Base-by-base conservation (phyloP, 2,797 vertebrate genomes). In the Malurus splendens region DNA sequence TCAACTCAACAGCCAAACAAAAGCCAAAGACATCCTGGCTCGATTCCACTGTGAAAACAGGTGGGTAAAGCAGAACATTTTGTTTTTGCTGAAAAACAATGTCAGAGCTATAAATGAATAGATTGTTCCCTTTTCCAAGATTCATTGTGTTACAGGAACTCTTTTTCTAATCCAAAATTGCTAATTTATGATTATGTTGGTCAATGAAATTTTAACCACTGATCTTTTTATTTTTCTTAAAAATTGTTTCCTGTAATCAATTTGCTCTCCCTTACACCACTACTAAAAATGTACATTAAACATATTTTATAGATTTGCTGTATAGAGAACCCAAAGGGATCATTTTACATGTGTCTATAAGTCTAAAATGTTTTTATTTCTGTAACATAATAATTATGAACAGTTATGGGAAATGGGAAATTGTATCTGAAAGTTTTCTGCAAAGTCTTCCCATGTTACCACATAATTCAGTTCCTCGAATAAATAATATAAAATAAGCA, bases 1-100 rank as follows among this genome's bases (percentile, higher is more conserved):
- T 94, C 98, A 98, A 48, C 98, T 99, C 64, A 98, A 98, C 71
- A 96, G 96, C 90, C 98, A 98, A 84, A 99, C 96, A 47, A 98
- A 96, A 95, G 98, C 98, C 88, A 98, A 94, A 95, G 98, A 99
- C 27, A 97, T 99, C 62, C 96, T 97, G 22, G 97, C 98, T 10
- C 98, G 98, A 48, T 99, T 99, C 89, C 97, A 98, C 39, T 97
- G 96, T 76, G 98, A 98, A 91, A 98, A 97, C 96, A 98, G 98
- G 98, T 99, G 68, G 90, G 97, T 95, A 90, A 89, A 75, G 38
- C 57, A 72, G 87, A 90, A 93, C 67, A 48, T 67, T 90, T 56
- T 88, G 65, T 67, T 87, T 91, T 76, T 86, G 50, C 66, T 39
- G 50, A 89, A 66, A 39, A 84, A 50, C 70, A 74, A 15, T 80